phyloP scores from a whole-genome alignment of 1,140 invertebrate species.

The Lethocerus indicus region DNA sequence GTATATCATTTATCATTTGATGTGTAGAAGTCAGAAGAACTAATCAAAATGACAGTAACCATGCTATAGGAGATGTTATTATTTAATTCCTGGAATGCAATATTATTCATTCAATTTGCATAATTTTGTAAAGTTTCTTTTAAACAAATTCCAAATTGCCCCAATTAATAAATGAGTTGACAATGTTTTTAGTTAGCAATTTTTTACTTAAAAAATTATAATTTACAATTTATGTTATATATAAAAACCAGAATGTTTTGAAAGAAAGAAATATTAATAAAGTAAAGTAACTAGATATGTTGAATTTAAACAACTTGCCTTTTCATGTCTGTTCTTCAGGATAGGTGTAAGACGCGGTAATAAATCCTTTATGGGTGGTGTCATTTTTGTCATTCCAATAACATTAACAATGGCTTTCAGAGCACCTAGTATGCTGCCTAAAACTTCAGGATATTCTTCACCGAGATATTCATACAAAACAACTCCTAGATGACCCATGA shows the following conservation, averaged over 20 bases:
- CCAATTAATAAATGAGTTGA: not conserved
- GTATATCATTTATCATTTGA: no score
- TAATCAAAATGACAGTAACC: no score
- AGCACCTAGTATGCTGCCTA: conserved; percentile 95
- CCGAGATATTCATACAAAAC: conserved; percentile 99
- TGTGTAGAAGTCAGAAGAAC: no score
- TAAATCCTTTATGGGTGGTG: conserved; percentile 97
- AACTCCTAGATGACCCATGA: conserved; percentile 98
- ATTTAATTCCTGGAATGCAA: no score
- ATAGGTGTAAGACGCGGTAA: conserved; percentile 94
- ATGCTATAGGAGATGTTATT: no score
- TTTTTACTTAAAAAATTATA: no score
- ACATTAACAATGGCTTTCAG: conserved; percentile 98
- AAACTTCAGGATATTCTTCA: conserved; percentile 98
- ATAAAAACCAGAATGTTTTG: not conserved
- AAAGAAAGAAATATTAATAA: not conserved
- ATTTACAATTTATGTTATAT: no score
- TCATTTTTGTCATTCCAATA: conserved; percentile 99
- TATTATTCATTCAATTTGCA: no score
- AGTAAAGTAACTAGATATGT: no score
- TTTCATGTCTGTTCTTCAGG: conserved; percentile 72
- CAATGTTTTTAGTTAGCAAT: not conserved
- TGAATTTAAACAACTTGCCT: conserved; percentile 23
- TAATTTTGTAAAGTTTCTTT: no score
- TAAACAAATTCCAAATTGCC: not conserved